Conservation (phyloP, 2,113 vertebrate genomes). For the Thamnaconus septentrionalis region DNA sequence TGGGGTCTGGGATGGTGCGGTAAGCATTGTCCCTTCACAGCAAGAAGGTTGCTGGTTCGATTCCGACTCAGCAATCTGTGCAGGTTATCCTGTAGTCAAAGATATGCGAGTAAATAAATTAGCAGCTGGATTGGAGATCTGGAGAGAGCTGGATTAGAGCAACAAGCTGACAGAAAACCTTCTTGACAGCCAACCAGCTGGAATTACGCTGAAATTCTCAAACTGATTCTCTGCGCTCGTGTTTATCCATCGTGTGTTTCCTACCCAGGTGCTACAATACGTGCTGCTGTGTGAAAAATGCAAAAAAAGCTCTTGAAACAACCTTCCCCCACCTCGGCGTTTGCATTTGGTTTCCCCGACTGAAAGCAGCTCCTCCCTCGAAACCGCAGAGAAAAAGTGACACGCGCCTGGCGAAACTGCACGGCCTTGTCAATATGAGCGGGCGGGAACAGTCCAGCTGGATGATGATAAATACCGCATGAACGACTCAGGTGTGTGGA, state of each 20-base stretch:
- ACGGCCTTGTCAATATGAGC: constrained; percentile 10
- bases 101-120: too few species aligned
- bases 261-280: constrained; percentile 2
- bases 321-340: constrained; percentile 12
- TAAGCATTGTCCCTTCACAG: too few species aligned
- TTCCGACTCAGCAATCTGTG: too few species aligned
- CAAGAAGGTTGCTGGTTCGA: too few species aligned
- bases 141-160: neutral
- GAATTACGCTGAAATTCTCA: neutral
- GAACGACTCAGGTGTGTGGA: neutral
- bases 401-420: constrained; percentile 56
- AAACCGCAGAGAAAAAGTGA: constrained; percentile 56
- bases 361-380: constrained; percentile 50
- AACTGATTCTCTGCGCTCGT: neutral
- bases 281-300: constrained; percentile 17
- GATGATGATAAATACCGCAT: constrained; percentile 14
- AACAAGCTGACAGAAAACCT: too few species aligned
- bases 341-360: constrained; percentile 38
- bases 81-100: too few species aligned
- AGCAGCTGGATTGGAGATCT: too few species aligned
- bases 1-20: too few species aligned
- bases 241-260: constrained; percentile 6
- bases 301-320: constrained; percentile 1
- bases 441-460: neutral
- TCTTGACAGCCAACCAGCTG: neutral